Percentiles rank a stretch among this genome's conserved stretches.
Conservation (phyloP, 2,797 vertebrate species). For the Thamnophis elegans region DNA sequence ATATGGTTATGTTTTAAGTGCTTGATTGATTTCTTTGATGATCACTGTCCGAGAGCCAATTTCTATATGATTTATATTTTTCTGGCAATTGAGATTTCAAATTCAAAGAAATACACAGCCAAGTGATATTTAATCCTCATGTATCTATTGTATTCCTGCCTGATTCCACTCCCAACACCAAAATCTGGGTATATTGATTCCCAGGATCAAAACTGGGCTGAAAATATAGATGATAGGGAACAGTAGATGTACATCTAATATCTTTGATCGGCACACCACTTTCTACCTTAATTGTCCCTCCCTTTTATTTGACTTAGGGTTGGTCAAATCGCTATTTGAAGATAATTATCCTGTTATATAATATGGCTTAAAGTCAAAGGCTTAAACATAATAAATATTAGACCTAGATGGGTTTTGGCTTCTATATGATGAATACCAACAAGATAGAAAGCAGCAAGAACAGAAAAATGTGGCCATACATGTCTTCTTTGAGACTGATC, state of each 20-base stretch:
- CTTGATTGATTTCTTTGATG: neutral
- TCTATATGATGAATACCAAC: neutral
- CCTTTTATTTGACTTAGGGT: neutral
- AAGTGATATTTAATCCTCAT: neutral
- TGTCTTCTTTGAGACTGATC: neutral
- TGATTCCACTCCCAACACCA: neutral
- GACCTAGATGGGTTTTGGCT: neutral
- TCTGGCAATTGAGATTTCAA: neutral
- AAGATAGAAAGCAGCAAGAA: neutral
- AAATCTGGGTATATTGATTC: neutral
- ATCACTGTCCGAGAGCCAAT: neutral
- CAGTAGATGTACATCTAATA: neutral
- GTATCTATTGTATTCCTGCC: neutral
- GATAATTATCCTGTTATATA: neutral
- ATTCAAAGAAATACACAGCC: neutral
- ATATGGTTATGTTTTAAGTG: constrained; percentile 1
- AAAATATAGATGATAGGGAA: neutral
- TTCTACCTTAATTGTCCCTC: neutral
- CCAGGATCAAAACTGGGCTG: neutral
- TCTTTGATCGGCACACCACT: neutral
- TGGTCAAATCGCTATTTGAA: neutral
- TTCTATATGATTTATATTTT: neutral
- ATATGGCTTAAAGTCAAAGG: neutral
- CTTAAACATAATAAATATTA: neutral
- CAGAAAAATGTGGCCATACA: neutral